phyloP scores from a whole-genome alignment of 2,797 vertebrate species.

The Oreortyx pictus region DNA sequence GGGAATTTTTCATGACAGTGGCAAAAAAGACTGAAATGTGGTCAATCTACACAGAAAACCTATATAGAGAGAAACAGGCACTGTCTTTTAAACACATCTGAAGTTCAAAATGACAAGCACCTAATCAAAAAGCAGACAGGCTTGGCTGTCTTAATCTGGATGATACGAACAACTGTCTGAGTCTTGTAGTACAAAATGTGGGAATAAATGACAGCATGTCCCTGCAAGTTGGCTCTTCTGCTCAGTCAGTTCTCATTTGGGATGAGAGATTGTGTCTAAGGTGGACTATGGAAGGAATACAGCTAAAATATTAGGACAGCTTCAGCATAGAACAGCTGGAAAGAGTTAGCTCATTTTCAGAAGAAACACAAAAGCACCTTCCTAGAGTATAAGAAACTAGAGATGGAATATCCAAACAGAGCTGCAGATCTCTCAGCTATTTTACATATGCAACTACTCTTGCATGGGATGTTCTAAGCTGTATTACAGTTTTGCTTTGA shows the following conservation, averaged over 20 bases:
- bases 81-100: background rate
- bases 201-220: background rate
- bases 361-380: background rate
- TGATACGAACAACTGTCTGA: background rate
- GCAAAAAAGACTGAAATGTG: background rate
- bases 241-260: background rate
- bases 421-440: background rate
- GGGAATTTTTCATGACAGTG: background rate
- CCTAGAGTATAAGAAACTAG: background rate
- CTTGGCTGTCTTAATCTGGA: background rate
- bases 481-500: background rate
- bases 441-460: background rate
- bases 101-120: background rate
- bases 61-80: background rate
- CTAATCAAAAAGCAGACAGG: background rate
- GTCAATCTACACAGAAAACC: background rate
- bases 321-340: background rate
- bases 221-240: background rate
- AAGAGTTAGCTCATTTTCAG: constrained; percentile 1
- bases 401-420: background rate
- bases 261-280: background rate
- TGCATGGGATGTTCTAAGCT: background rate
- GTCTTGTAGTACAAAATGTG: background rate
- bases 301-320: background rate
- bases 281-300: background rate